Base-by-base conservation (phyloP, 2,888 invertebrate species). In the Allygus modestus region DNA sequence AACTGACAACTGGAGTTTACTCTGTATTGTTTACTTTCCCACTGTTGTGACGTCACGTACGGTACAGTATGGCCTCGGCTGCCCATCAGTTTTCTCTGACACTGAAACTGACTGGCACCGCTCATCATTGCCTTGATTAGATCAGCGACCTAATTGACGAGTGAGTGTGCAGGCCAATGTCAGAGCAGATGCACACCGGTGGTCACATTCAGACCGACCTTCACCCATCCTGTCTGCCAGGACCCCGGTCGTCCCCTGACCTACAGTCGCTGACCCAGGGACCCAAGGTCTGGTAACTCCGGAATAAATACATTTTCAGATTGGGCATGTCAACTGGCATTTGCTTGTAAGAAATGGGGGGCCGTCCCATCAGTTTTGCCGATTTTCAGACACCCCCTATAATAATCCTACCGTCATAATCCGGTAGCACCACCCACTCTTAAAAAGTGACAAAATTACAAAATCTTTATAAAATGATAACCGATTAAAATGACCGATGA, bases 141-240 rank as follows among this genome's bases (percentile, higher is more conserved):
- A 58, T 58, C 23, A 58, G 58, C 17, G 65, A 65, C 65, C 65
- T 65, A 65, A 31, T 65, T 65, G 65, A 28, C 65, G 65, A 58
- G 28, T 65, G 65, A 31, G 28, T 65, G 28, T 31, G 65, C 65
- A 31, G 65, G 65, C 65, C 65, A 65, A 65, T 65, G 65, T 65
- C 65, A 65, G 65, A 20, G 23, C 31, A 28, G 65, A 65, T 65
- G 65, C 65, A 65, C 65, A 65, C 65, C 5, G 31, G 5, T 65
- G 65, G 28, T 31, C 65, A 65, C 31, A 65, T 65, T 65, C 65
- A 65, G 31, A 28, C 9, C 20, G 65, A 15, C 65, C 65, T 65
- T 65, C 65, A 28, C 20, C 17, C 65, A 28, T 65, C 65, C 65
- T 65, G 65, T 65, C 28, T 23, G 15, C 58, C n/a, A 23, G 20